A percentile compares a stretch with the other conserved stretches of the same genome.
Evolutionary conservation across 1,140 invertebrate genomes (phyloP).

Genomic region (Trichonephila clavipes): DNA sequence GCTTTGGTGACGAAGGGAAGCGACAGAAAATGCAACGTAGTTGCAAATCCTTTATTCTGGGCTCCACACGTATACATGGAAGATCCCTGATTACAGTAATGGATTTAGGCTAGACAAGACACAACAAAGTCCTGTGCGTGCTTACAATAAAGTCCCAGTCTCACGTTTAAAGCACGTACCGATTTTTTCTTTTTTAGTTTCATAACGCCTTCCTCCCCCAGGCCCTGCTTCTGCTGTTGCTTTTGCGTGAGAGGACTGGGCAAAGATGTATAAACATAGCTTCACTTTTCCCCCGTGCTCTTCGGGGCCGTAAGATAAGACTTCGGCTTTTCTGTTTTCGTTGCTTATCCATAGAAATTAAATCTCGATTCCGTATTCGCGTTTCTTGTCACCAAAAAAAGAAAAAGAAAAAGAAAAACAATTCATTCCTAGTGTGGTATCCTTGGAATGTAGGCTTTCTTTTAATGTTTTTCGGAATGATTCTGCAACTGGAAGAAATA

Average conservation of each 20-base stretch:
- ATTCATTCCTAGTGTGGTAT: neutral
- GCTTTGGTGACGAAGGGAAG: slow-evolving; percentile 2
- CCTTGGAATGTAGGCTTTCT: too few relatives aligned
- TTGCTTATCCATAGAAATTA: neutral
- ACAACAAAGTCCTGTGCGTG: slow-evolving; percentile 71
- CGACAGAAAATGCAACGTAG: slow-evolving; percentile 58
- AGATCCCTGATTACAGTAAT: slow-evolving; percentile 74
- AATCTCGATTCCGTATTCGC: neutral
- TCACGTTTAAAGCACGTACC: slow-evolving; percentile 72
- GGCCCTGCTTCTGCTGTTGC: slow-evolving; percentile 3
- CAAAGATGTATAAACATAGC: slow-evolving; percentile 53
- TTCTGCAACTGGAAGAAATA: too few relatives aligned
- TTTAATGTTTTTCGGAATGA: too few relatives aligned
- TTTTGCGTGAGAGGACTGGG: slow-evolving; percentile 44
- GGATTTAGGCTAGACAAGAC: slow-evolving; percentile 75
- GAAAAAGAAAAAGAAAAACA: neutral
- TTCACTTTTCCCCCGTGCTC: neutral
- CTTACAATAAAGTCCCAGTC: slow-evolving; percentile 68
- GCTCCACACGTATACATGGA: slow-evolving; percentile 63
- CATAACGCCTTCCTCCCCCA: slow-evolving; percentile 10
- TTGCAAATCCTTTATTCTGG: slow-evolving; percentile 72
- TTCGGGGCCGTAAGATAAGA: slow-evolving; percentile 5
- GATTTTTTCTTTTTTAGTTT: slow-evolving; percentile 51
- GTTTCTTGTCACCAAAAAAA: neutral
- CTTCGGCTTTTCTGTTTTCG: neutral